Conservation (phyloP, 2,113 vertebrate species). For the Cyanocitta stelleri region DNA sequence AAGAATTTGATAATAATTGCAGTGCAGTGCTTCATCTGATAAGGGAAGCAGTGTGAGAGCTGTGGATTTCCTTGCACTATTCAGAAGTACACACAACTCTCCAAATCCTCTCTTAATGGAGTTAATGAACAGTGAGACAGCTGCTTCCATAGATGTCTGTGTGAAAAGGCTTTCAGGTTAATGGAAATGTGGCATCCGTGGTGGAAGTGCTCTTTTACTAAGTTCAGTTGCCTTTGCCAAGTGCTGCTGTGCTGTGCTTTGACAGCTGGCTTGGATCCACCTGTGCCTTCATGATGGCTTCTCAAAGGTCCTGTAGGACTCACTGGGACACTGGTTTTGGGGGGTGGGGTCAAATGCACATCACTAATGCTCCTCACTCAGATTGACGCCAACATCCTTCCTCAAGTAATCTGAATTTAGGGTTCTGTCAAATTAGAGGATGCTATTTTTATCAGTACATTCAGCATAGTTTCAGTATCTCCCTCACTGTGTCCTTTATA, state of each 20-base stretch:
- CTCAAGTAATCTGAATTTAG: neutral
- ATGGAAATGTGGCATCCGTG: neutral
- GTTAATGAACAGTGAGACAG: neutral
- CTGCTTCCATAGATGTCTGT: neutral
- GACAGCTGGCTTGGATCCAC: neutral
- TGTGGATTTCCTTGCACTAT: slow-evolving; percentile 22
- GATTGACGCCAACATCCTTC: neutral
- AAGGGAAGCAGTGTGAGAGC: neutral
- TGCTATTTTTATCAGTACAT: neutral
- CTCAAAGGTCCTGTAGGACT: neutral
- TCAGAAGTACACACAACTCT: slow-evolving; percentile 3
- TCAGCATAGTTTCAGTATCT: neutral
- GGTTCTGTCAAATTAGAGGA: slow-evolving; percentile 5
- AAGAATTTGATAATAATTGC: neutral
- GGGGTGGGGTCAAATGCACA: neutral
- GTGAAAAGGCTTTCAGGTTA: neutral
- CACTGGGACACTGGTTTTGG: neutral
- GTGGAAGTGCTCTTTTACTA: neutral
- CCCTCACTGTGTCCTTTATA: neutral
- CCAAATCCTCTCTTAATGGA: neutral
- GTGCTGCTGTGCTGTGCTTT: slow-evolving; percentile 25
- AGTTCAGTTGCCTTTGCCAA: neutral
- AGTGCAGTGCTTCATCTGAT: neutral
- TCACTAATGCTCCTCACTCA: neutral
- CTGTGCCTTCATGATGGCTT: neutral